These are phyloP conservation scores for Lophotriccus pileatus DNA, from an alignment of 2,797 vertebrate genomes.

Conservation along the genomic window DNA sequence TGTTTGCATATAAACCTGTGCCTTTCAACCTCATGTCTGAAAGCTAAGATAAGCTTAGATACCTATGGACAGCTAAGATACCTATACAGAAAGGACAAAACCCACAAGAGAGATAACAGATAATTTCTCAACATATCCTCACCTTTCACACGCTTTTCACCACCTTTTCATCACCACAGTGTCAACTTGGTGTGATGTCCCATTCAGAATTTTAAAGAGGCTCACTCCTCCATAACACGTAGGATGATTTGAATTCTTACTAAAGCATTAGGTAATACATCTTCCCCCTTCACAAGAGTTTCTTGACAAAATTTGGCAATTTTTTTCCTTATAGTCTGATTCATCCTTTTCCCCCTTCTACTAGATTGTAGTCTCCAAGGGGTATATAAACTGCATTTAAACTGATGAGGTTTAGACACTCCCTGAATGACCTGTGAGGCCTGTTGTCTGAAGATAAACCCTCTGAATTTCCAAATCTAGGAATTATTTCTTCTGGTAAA, in stretches of 20 bases:
- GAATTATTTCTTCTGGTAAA: neutral
- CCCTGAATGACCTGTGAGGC: neutral
- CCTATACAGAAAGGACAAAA: neutral
- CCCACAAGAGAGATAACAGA: neutral
- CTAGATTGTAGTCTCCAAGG: neutral
- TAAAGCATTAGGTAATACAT: neutral
- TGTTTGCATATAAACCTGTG: rapidly evolving
- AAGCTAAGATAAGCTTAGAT: no score
- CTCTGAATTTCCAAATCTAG: neutral
- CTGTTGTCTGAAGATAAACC: neutral
- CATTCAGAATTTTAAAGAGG: neutral
- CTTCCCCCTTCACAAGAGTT: neutral
- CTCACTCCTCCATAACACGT: rapidly evolving
- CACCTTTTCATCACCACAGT: neutral
- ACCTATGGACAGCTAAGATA: neutral
- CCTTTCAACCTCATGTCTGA: neutral
- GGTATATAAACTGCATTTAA: neutral
- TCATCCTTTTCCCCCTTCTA: neutral
- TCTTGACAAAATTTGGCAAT: neutral
- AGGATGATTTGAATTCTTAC: neutral
- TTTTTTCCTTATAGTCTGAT: neutral
- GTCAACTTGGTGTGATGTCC: neutral
- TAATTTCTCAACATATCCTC: neutral
- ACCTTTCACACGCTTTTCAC: neutral
- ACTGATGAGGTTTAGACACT: neutral